Evolutionary conservation across 2,797 vertebrate species (phyloP).

Genomic region (Neosalanx taihuensis): DNA sequence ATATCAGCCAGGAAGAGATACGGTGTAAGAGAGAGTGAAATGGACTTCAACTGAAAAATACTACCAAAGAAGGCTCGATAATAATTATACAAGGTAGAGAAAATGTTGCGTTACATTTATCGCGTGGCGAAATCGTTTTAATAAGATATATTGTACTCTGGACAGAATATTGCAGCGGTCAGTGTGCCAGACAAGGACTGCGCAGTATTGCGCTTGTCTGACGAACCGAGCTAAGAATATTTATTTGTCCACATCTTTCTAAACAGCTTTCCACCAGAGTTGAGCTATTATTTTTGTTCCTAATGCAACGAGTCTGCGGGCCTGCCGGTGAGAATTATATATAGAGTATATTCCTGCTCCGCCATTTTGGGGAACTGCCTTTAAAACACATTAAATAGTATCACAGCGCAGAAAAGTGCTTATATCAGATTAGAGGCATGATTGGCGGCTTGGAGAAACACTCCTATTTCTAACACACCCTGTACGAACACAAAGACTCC

Average conservation of each 20-base stretch:
- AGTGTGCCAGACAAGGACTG: constrained; percentile 46
- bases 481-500: constrained; percentile 23
- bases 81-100: constrained; percentile 29
- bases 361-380: constrained; percentile 82
- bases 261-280: constrained; percentile 33
- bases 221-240: constrained; percentile 41
- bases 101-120: constrained; percentile 28
- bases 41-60: constrained; percentile 34
- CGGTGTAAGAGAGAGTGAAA: constrained; percentile 43
- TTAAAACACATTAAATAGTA: constrained; percentile 57
- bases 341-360: constrained; percentile 80
- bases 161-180: constrained; percentile 42
- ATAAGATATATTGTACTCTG: constrained; percentile 42
- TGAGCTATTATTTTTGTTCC: constrained; percentile 40
- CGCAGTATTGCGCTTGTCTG: constrained; percentile 26
- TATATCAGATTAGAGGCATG: constrained; percentile 35
- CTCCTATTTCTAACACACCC: constrained; percentile 19
- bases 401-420: constrained; percentile 51
- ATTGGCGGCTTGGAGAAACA: constrained; percentile 22
- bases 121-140: constrained; percentile 28
- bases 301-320: constrained; percentile 52
- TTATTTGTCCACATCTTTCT: constrained; percentile 38
- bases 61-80: constrained; percentile 34
- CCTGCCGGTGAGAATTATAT: constrained; percentile 75
- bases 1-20: constrained; percentile 51